These are phyloP conservation scores for Synergus laeviventris DNA, from an alignment of 2,888 invertebrate species.

Conservation along the genomic window DNA sequence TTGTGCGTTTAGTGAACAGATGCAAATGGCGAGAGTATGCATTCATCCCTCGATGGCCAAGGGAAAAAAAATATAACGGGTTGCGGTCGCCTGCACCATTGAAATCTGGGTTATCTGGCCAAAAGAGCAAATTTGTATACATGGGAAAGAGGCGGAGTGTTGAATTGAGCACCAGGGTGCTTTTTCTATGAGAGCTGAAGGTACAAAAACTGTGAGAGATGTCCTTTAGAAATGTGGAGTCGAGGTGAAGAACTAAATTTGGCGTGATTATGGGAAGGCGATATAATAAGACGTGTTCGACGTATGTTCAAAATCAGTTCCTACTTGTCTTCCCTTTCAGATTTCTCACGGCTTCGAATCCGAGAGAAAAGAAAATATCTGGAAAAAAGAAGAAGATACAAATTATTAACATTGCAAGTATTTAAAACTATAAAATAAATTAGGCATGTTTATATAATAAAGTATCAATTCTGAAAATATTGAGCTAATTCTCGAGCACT, in stretches of 20 bases:
- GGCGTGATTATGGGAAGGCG: conserved; percentile 65
- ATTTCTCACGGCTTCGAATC: neutral
- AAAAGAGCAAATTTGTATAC: conserved; percentile 74
- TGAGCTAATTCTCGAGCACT: neutral
- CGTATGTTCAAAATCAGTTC: neutral
- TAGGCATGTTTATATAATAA: too few relatives aligned
- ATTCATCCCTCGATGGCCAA: conserved; percentile 55
- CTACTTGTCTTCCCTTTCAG: conserved; percentile 4
- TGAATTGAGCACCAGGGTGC: conserved; percentile 56
- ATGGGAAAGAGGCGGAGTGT: conserved; percentile 64
- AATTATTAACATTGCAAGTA: too few relatives aligned
- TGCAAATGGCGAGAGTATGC: conserved; percentile 58
- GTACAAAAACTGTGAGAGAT: conserved; percentile 50
- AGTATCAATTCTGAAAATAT: neutral
- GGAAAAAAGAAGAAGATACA: too few relatives aligned
- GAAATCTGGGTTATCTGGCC: conserved; percentile 75
- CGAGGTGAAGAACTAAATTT: conserved; percentile 66
- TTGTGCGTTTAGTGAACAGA: conserved; percentile 58
- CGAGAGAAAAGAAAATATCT: too few relatives aligned
- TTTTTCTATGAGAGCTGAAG: conserved; percentile 49
- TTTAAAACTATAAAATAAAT: neutral
- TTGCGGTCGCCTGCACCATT: conserved; percentile 69
- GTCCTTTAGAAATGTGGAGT: conserved; percentile 52
- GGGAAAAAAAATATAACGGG: conserved; percentile 73
- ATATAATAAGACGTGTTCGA: conserved; percentile 53